phyloP scores from a whole-genome alignment of 64 coral and sea anemone species.

The Exaiptasia diaphana region DNA sequence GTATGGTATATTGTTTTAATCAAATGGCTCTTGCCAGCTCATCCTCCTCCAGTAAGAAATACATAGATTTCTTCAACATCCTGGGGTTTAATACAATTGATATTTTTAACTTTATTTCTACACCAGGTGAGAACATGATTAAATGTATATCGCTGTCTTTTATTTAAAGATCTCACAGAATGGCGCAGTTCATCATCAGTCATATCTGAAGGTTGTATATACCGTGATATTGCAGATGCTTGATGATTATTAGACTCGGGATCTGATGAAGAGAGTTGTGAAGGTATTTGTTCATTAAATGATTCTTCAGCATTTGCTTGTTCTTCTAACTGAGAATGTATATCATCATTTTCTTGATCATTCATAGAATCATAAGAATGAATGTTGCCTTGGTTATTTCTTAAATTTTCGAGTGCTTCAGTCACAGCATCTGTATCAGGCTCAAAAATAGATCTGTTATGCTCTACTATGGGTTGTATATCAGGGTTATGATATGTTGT shows the following conservation, averaged over 20 bases:
- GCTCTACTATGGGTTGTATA: constrained; percentile 9
- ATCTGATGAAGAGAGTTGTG: not conserved
- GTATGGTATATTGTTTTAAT: too few relatives aligned
- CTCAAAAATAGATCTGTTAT: constrained; percentile 18
- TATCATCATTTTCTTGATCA: not conserved
- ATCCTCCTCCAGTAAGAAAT: too few relatives aligned
- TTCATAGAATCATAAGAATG: not conserved
- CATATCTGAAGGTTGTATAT: too few relatives aligned
- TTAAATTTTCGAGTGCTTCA: constrained; percentile 5
- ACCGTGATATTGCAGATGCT: not conserved
- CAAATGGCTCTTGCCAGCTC: too few relatives aligned
- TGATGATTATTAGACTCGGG: not conserved
- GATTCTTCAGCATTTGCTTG: not conserved
- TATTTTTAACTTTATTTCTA: too few relatives aligned
- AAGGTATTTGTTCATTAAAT: not conserved
- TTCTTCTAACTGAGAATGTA: not conserved
- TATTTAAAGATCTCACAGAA: too few relatives aligned
- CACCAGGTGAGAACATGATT: too few relatives aligned
- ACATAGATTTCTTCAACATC: too few relatives aligned
- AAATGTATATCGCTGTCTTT: too few relatives aligned
- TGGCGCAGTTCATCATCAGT: too few relatives aligned
- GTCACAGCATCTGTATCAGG: constrained; percentile 6
- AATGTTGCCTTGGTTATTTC: constrained; percentile 1
- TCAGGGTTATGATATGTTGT: not conserved
- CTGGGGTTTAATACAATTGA: too few relatives aligned